Evolutionary conservation across 2,888 invertebrate species (phyloP), one percentile per base, ranked within the genome.

Genomic region (Hydraecia micacea): DNA sequence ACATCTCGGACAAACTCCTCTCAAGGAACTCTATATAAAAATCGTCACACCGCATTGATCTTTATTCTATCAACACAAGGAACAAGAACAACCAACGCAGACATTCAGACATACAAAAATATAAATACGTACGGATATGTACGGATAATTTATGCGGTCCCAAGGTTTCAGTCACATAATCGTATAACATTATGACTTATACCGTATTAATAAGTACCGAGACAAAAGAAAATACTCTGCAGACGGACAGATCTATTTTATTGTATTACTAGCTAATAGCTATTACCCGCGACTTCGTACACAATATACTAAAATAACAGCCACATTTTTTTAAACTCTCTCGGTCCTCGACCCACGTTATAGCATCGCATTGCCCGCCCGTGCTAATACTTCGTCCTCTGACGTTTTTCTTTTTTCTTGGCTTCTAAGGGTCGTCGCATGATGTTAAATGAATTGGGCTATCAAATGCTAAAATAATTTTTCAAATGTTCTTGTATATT

Each of bases 131-230:
- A 70, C 62, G 21, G 32, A 80, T 81, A n/a, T 81, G 83, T 63
- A 78, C n/a, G n/a, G n/a, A 83, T 81, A 81, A 81, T 83, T 67
- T 84, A 84, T 82, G 63, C 84, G 49, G 39, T 63, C 65, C 66
- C 75, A 68, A 83, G 63, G 1, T 62, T 75, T 60, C 36, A 65
- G 78, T 55, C 63, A 63, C 67, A 75, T 79, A 84, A 82, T 79
- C 79, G 78, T 81, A 81, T 81, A 81, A 78, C 68, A 79, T 78
- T 83, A 81, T 79, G 73, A 82, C 82, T 55, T 81, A 81, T 65
- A 60, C 73, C 28, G 79, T 83, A 78, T 81, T 83, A 81, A 81
- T 81, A 83, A 78, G 63, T 83, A 82, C 70, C 55, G 46, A 81
- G 69, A 83, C 63, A 83, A 67, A 73, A 78, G 77, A 77, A 83